phyloP scores from a whole-genome alignment of 2,113 vertebrate genomes.

The Fulica atra region DNA sequence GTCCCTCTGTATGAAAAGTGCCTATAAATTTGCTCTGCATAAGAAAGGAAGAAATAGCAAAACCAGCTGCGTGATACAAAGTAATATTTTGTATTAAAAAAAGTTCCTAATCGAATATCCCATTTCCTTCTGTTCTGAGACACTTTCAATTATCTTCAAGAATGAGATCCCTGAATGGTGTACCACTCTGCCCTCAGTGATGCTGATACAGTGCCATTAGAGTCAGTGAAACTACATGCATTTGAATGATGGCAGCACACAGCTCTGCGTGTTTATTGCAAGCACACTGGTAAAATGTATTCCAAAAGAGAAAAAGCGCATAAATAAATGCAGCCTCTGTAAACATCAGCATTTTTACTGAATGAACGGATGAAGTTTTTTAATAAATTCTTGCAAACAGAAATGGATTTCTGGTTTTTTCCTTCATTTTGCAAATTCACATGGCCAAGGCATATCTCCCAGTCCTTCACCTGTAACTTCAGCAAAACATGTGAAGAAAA shows the following conservation, averaged over 20 bases:
- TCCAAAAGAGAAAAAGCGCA: not conserved
- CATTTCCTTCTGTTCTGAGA: not conserved
- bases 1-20: not conserved
- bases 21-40: not conserved
- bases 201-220: not conserved
- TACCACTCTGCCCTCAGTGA: not conserved
- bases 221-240: not conserved
- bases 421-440: not conserved
- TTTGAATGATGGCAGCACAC: not conserved
- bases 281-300: not conserved
- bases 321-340: not conserved
- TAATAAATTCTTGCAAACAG: not conserved
- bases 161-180: not conserved
- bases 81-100: not conserved
- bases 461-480: not conserved
- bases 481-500: not conserved
- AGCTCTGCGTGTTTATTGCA: not conserved
- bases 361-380: not conserved
- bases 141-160: not conserved
- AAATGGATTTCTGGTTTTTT: not conserved
- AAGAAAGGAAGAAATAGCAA: slow-evolving; percentile 1
- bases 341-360: not conserved
- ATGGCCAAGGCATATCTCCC: not conserved
- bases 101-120: not conserved
- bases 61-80: not conserved